Conservation (phyloP, 2,797 vertebrate genomes). For the Heteromormyrus szaboi region DNA sequence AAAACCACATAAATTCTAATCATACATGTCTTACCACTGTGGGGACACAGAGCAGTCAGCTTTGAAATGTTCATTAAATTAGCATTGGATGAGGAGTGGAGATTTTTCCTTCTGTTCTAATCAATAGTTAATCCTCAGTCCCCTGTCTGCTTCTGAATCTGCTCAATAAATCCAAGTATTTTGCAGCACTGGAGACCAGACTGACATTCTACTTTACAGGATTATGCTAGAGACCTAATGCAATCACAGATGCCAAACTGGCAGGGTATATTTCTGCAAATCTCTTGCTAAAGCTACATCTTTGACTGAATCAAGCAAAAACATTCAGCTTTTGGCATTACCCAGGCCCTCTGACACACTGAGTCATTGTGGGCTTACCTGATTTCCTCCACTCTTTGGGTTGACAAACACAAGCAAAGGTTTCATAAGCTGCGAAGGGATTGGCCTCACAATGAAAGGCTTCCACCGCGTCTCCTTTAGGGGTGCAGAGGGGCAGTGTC, state of each 20-base stretch:
- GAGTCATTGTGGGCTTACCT: slow-evolving; percentile 57
- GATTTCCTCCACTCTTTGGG: slow-evolving; percentile 93
- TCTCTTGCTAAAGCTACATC: not conserved
- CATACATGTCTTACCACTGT: not conserved
- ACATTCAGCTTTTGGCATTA: not conserved
- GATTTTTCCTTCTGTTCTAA: not conserved
- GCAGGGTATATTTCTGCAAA: not conserved
- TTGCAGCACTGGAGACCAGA: not conserved
- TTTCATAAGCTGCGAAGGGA: slow-evolving; percentile 88
- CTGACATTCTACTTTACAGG: not conserved
- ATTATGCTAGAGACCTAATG: not conserved
- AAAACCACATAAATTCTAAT: not conserved
- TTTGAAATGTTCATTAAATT: not conserved
- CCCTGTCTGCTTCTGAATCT: not conserved
- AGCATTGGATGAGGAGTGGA: not conserved
- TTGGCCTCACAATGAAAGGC: slow-evolving; percentile 84
- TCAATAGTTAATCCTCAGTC: not conserved
- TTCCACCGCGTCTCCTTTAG: slow-evolving; percentile 82
- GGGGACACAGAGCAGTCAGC: not conserved
- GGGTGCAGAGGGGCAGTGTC: slow-evolving; percentile 18
- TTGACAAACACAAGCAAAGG: slow-evolving; percentile 93
- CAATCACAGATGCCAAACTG: not conserved
- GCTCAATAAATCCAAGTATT: not conserved
- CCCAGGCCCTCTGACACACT: not conserved
- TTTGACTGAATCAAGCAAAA: not conserved